Base-by-base conservation (phyloP, 2,797 vertebrate species). In the Pogonophryne albipinna region DNA sequence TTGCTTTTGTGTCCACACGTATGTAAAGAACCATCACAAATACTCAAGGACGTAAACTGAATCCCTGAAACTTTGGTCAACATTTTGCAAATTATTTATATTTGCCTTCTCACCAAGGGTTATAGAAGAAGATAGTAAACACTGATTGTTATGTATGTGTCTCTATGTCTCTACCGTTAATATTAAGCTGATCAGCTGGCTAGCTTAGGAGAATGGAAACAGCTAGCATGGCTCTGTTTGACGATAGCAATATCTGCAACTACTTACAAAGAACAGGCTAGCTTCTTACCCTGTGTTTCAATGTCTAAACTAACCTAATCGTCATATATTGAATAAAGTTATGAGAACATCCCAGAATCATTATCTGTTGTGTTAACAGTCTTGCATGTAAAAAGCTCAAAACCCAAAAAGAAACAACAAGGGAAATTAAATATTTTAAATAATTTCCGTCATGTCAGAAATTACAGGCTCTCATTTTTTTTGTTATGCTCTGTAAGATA, bases 341-440 rank as follows among this genome's bases (percentile, higher is more conserved):
- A 34, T 20, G n/a, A 27, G 31, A 46, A 46, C 47, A 45, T 13
- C 4, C 23, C 38, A 31, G 49, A 62, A 27, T 11, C 3, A 38
- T 15, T 0, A 64, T 41, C 0, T 13, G 7, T 52, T 15, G 4
- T 8, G 46, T 34, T 14, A 20, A 49, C 12, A 19, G 41, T 31
- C n/a, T 42, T 19, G 9, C 15, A 62, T 12, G 42, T 74, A 57
- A 55, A 66, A 61, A 27, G 4, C 27, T 27, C 27, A 57, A 2
- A 2, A 16, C 1, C 4, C 0, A 20, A 56, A 44, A 59, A 14
- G 4, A 0, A 66, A 19, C 6, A 15, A 19, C 19, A 19, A 55
- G 10, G n/a, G 11, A 51, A 69, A 49, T 55, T 10, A 17, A 76
- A 67, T 69, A n/a, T 65, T 74, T 74, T 27, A 4, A 27, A 27